A percentile compares a stretch with the other conserved stretches of the same genome.
phyloP scores from a whole-genome alignment of 2,113 vertebrate species.

The Leptosomus discolor region DNA sequence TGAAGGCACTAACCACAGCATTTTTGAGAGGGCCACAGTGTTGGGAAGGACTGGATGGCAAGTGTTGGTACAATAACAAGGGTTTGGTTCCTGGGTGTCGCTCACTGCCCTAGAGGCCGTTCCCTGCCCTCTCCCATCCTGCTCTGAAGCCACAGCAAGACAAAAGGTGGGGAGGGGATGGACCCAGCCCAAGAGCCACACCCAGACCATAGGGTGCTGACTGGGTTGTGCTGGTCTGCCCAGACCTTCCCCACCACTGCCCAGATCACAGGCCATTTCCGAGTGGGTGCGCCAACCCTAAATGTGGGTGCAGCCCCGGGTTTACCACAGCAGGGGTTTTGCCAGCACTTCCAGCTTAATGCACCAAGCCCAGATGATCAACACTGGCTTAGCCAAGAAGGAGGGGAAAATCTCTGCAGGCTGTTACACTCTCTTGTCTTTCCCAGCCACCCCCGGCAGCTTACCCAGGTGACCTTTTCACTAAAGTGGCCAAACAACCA shows the following conservation, averaged over 20 bases:
- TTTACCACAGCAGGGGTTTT: neutral
- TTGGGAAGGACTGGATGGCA: neutral
- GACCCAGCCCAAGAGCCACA: neutral
- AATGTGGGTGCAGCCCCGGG: neutral
- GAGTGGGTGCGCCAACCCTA: neutral
- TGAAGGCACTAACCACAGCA: neutral
- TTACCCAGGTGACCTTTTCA: neutral
- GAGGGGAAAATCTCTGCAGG: neutral
- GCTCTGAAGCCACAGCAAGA: neutral
- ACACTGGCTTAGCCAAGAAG: neutral
- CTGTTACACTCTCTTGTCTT: neutral
- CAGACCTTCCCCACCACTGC: neutral
- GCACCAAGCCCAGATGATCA: neutral
- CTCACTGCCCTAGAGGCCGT: neutral
- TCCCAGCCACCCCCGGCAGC: neutral
- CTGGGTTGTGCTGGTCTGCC: neutral
- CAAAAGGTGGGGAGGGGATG: neutral
- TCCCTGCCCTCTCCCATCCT: neutral
- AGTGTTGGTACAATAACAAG: neutral
- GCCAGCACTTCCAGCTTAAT: neutral
- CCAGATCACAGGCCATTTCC: neutral
- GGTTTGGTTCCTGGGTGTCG: neutral
- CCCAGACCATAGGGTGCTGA: neutral
- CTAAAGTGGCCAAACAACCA: neutral
- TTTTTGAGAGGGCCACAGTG: neutral